A percentile compares a stretch with the other conserved stretches of the same genome.
Evolutionary conservation across 2,888 invertebrate species (phyloP).

Genomic region (Callyntrura sp.): DNA sequence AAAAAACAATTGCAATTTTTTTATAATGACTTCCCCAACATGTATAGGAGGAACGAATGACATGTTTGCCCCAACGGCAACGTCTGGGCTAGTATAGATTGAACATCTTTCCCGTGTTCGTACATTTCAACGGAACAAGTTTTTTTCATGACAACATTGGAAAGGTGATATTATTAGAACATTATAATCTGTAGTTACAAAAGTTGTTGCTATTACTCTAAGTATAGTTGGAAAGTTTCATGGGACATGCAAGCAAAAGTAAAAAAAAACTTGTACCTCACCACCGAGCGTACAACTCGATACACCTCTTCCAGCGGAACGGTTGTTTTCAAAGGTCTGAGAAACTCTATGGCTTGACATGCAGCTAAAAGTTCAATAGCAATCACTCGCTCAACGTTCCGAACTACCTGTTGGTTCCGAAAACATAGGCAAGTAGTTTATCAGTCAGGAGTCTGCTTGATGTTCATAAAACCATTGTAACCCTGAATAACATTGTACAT

Average conservation of each 20-base stretch:
- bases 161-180: background rate
- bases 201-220: background rate
- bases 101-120: background rate
- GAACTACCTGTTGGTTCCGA: conserved; percentile 85
- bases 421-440: conserved; percentile 23
- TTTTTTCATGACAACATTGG: background rate
- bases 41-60: no score
- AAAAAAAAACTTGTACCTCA: conserved; percentile 85
- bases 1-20: no score
- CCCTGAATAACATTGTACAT: background rate
- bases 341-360: conserved; percentile 90
- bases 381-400: conserved; percentile 88
- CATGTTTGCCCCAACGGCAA: background rate
- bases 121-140: background rate
- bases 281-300: conserved; percentile 87
- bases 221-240: conserved; percentile 21
- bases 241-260: conserved; percentile 10
- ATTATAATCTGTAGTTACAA: background rate
- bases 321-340: conserved; percentile 88
- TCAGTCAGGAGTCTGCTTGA: background rate
- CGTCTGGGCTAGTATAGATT: no score
- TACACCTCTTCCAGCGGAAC: conserved; percentile 89
- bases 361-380: conserved; percentile 89
- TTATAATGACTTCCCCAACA: no score
- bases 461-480: background rate